Base-by-base conservation (phyloP, 2,888 invertebrate species). In the Eupelmus urozonus region DNA sequence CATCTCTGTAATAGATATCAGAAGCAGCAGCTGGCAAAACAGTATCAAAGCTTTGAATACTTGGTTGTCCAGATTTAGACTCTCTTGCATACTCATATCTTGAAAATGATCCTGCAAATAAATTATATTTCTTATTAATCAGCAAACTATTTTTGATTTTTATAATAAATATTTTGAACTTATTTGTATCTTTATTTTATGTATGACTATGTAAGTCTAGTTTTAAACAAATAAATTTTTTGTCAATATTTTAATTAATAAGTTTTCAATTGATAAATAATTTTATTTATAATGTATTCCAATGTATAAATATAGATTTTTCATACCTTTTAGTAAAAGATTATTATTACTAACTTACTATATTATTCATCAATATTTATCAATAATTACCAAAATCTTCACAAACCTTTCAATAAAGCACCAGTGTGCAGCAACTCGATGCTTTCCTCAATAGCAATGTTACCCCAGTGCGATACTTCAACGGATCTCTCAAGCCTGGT, bases 401-500 rank as follows among this genome's bases (percentile, higher is more conserved):
- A 13, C 5, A 40, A 34, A 81, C 76, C 87, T 88, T 98, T 98
- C 53, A 99, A 90, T 81, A 93, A 92, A 13, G 99, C 99, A 55
- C 99, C 99, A 60, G 96, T 95, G 87, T 99, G 99, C 23, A 94
- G 92, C 82, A 99, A 92, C 88, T 98, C 97, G 83, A 99, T 93
- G 7, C 95, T 94, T 89, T 99, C 99, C 88, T 99, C 98, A 0
- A 99, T 93, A 25, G 99, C 99, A 85, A 99, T 96, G 87, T 99
- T 98, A 9, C 99, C 99, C 99, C 99, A 99, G 89, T 99, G 99
- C 0, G 99, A 99, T 1, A 99, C 94, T 91, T 99, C 99, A 85
- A 99, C 95, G 0, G 94, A 91, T 65, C 99, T 93, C 84, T 96
- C 95, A 83, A 99, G 90, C 60, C 93, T 92, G 0, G 96, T 96